phyloP scores from a whole-genome alignment of 2,797 vertebrate genomes.

The Leuciscus waleckii region DNA sequence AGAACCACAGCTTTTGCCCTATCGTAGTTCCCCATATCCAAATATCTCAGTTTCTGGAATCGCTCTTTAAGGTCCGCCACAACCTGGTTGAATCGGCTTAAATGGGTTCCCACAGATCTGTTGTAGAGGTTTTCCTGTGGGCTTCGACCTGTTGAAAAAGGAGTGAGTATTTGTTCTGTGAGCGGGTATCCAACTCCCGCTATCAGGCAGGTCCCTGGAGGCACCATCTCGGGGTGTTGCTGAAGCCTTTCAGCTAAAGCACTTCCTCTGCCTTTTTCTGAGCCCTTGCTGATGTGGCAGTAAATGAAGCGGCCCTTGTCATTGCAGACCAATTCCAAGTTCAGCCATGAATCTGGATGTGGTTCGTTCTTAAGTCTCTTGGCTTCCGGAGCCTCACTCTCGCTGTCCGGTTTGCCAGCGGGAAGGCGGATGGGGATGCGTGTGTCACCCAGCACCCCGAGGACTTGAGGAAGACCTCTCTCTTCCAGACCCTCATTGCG shows the following conservation, averaged over 20 bases:
- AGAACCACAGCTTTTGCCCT: constrained; percentile 72
- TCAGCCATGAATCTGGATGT: constrained; percentile 76
- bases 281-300: constrained; percentile 72
- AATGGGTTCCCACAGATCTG: constrained; percentile 66
- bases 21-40: constrained; percentile 76
- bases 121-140: constrained; percentile 75
- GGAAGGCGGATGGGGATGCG: constrained; percentile 76
- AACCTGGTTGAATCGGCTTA: constrained; percentile 69
- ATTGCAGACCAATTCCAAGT: constrained; percentile 75
- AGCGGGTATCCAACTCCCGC: constrained; percentile 73
- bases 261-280: constrained; percentile 66
- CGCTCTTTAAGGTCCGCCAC: constrained; percentile 70
- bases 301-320: constrained; percentile 70
- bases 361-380: constrained; percentile 71
- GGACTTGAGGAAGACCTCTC: constrained; percentile 66
- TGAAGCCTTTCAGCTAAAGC: constrained; percentile 67
- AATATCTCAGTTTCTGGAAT: constrained; percentile 74
- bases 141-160: constrained; percentile 56
- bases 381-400: constrained; percentile 63
- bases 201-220: constrained; percentile 71
- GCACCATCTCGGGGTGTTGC: constrained; percentile 68
- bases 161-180: constrained; percentile 73
- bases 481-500: constrained; percentile 48
- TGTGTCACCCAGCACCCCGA: constrained; percentile 77
- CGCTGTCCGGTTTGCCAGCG: constrained; percentile 65